A percentile compares a stretch with the other conserved stretches of the same genome.
These are phyloP conservation scores for Halocynthia roretzi DNA, from an alignment of 23 tunicate genomes.

Conservation along the genomic window DNA sequence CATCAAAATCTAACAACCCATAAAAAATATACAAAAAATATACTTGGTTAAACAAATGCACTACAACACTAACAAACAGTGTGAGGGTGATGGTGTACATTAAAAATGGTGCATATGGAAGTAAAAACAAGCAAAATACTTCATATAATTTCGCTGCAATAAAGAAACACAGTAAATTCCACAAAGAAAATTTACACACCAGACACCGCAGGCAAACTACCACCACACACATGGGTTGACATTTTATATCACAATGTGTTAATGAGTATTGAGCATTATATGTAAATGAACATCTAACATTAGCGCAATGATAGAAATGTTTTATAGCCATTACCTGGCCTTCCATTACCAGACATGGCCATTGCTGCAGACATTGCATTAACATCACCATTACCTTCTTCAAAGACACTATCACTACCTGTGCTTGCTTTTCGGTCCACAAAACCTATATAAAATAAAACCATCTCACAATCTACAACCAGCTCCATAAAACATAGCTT, in stretches of 20 bases:
- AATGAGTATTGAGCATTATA: too few relatives aligned
- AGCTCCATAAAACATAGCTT: too few relatives aligned
- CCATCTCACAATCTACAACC: not conserved
- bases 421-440: constrained; percentile 23
- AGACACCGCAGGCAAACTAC: too few relatives aligned
- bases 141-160: too few relatives aligned
- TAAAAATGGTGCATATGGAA: not conserved
- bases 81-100: not conserved
- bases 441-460: constrained; percentile 14
- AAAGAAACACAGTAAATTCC: too few relatives aligned
- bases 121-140: not conserved
- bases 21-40: not conserved
- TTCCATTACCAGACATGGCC: constrained; percentile 1
- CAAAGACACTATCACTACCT: constrained; percentile 24
- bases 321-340: not conserved
- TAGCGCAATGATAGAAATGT: not conserved
- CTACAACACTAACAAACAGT: not conserved
- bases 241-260: too few relatives aligned
- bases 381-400: constrained; percentile 15
- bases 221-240: too few relatives aligned
- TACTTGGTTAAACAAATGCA: not conserved
- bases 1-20: too few relatives aligned
- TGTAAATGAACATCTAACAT: not conserved
- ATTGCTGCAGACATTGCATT: not conserved
- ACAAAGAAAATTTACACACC: too few relatives aligned